A percentile compares a stretch with the other conserved stretches of the same genome.
Evolutionary conservation across 2,113 vertebrate species (phyloP).

Genomic region (Pyxicephalus adspersus): DNA sequence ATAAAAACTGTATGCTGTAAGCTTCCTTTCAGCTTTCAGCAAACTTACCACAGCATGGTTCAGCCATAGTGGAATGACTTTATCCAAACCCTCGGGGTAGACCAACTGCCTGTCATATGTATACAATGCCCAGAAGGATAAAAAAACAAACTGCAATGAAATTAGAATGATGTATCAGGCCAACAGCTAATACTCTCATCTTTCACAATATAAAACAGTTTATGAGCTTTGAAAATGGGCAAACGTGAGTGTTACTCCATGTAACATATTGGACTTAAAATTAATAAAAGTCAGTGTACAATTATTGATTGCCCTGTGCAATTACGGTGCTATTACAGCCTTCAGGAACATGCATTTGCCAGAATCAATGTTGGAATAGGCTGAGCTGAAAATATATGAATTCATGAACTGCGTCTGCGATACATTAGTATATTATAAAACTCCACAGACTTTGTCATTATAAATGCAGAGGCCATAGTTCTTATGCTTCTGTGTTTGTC

Average conservation of each 20-base stretch:
- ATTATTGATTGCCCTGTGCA: too few species aligned
- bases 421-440: too few species aligned
- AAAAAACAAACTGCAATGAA: conserved; percentile 78
- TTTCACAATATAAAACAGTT: neutral
- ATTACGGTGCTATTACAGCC: too few species aligned
- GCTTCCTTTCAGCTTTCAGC: neutral
- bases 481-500: too few species aligned
- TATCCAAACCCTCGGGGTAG: conserved; percentile 80
- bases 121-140: conserved; percentile 84
- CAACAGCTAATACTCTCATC: neutral
- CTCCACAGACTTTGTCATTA: too few species aligned
- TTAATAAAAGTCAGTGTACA: too few species aligned
- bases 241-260: neutral
- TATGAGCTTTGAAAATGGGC: neutral
- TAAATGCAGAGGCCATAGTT: too few species aligned
- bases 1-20: neutral
- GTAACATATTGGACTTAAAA: too few species aligned
- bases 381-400: too few species aligned
- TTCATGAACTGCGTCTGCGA: too few species aligned
- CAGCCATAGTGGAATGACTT: conserved; percentile 80
- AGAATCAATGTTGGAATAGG: too few species aligned
- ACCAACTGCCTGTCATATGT: conserved; percentile 82
- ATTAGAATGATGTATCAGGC: neutral
- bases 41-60: conserved; percentile 88
- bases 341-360: too few species aligned